Evolutionary conservation across 1,140 invertebrate genomes (phyloP).

Genomic region (Homarus americanus): DNA sequence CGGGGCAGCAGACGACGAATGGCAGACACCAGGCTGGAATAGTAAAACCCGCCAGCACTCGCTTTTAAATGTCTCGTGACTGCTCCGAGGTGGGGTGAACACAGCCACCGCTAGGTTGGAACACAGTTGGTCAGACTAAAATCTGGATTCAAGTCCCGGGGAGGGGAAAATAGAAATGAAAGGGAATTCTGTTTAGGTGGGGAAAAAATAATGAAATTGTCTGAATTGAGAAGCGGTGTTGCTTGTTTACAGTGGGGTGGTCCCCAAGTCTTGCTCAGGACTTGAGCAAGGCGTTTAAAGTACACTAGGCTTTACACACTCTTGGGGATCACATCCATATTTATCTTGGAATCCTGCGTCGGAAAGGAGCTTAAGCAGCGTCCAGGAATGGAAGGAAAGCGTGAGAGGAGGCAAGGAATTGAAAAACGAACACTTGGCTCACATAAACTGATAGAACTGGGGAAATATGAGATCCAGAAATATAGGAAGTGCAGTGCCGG

Average conservation of each 20-base stretch:
- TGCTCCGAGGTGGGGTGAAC: too few species aligned
- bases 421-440: background rate
- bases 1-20: constrained; percentile 2
- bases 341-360: background rate
- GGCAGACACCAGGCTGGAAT: background rate
- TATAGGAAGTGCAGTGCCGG: background rate
- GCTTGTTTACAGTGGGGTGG: background rate
- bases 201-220: background rate
- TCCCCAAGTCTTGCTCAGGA: too few species aligned
- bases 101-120: background rate
- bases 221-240: background rate
- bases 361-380: background rate
- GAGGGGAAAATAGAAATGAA: background rate
- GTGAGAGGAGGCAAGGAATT: background rate
- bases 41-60: background rate
- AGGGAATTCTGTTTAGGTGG: background rate
- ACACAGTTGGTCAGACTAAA: background rate
- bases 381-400: background rate
- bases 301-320: background rate
- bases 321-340: background rate
- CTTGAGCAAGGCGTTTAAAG: background rate
- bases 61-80: background rate
- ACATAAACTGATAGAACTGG: background rate
- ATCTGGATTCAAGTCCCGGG: background rate
- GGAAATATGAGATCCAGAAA: background rate